phyloP scores from a whole-genome alignment of 1,140 invertebrate genomes.

The Dreissena rostriformis region DNA sequence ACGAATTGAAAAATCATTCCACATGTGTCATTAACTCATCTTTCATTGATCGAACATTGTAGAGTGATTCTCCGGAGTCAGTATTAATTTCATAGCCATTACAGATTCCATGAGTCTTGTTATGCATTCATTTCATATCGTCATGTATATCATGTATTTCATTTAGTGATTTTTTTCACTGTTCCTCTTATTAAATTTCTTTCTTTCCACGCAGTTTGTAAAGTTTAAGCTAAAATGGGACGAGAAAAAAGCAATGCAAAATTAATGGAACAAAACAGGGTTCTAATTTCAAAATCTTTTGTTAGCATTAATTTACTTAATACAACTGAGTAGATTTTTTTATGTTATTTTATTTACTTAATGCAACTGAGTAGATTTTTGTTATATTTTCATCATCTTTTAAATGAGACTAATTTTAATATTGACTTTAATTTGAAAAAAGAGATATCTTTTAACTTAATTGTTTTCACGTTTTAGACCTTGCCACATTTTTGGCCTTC shows the following conservation, averaged over 20 bases:
- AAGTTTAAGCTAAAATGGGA: conserved; percentile 33
- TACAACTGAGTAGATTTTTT: not conserved
- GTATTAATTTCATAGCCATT: conserved; percentile 65
- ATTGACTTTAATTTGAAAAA: not conserved
- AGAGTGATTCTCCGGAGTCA: conserved; percentile 61
- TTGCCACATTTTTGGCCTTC: not conserved
- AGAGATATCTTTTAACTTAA: not conserved
- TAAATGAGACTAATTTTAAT: not conserved
- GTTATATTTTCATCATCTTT: not conserved
- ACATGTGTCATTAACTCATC: conserved; percentile 59
- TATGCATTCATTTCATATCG: conserved; percentile 50
- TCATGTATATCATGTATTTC: not conserved
- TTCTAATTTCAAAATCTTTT: not conserved
- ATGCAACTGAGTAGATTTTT: not conserved
- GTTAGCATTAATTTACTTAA: not conserved
- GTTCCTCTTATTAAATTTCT: conserved; percentile 27
- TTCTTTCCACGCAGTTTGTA: conserved; percentile 45
- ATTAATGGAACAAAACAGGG: not conserved
- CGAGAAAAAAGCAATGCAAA: not conserved
- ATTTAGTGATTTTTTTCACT: not conserved
- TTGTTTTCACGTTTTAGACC: not conserved
- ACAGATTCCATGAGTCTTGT: conserved; percentile 62
- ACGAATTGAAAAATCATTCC: conserved; percentile 64
- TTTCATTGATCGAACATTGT: conserved; percentile 41
- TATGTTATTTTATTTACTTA: not conserved